phyloP scores from a whole-genome alignment of 1,140 invertebrate species.

The Heliconius hermathena region DNA sequence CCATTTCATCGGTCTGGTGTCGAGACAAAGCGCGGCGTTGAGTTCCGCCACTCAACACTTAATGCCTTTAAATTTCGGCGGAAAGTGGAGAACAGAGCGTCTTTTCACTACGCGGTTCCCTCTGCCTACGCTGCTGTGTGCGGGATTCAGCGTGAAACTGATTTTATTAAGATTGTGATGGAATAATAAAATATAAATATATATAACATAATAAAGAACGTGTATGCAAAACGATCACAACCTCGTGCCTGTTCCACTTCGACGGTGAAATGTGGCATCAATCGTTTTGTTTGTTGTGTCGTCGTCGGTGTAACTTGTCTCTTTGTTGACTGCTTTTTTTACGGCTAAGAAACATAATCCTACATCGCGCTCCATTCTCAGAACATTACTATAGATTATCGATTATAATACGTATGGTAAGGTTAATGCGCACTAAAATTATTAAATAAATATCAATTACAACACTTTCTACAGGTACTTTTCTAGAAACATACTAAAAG shows the following conservation, averaged over 20 bases:
- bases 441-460: not conserved
- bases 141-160: too few relatives aligned
- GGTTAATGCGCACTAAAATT: not conserved
- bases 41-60: too few relatives aligned
- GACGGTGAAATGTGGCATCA: not conserved
- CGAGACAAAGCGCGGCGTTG: too few relatives aligned
- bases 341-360: conserved; percentile 25
- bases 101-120: too few relatives aligned
- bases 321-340: conserved; percentile 27
- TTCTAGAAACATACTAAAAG: too few relatives aligned
- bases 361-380: not conserved
- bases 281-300: not conserved
- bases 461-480: too few relatives aligned
- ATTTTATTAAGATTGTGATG: too few relatives aligned
- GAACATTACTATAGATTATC: not conserved
- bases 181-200: too few relatives aligned
- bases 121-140: too few relatives aligned
- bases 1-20: too few relatives aligned
- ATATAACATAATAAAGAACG: not conserved
- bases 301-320: conserved; percentile 14
- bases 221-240: not conserved
- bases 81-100: too few relatives aligned
- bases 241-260: not conserved
- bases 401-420: not conserved
- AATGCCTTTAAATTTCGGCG: too few relatives aligned